Evolutionary conservation across 2,113 vertebrate species (phyloP), one percentile per base, ranked within the genome.

Genomic region (Toxostoma redivivum): DNA sequence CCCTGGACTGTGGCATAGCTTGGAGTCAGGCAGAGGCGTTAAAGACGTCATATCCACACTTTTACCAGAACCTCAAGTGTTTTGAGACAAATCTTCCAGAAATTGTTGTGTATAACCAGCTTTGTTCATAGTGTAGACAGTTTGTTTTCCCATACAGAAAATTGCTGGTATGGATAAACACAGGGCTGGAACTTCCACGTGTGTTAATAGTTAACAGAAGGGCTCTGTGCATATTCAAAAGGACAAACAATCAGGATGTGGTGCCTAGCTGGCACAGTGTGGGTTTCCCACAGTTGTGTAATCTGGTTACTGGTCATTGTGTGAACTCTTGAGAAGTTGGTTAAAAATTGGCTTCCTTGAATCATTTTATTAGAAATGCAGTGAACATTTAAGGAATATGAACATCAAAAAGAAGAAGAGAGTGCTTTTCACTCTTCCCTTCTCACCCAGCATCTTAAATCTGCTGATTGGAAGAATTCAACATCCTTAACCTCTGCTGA

Each of bases 121-220:
- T 71, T 53, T 77, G 66, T 64, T 93, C 40, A 3, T 11, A 15
- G 28, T n/a, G 28, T 23, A 61, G 28, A 10, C 15, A 19, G 11
- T 37, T 81, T 82, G 58, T 92, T 92, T 79, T 87, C 84, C 74
- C 57, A 22, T 57, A 35, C 6, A 42, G 81, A 81, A 89, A 69
- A 67, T n/a, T 69, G 64, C 50, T 79, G 37, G 25, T 73, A 2
- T 66, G 84, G 58, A 19, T 80, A 91, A 77, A 38, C 33, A 50
- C 50, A 40, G 78, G 62, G 11, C 23, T 80, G 81, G 78, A 76
- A 64, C 71, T 77, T 86, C 62, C 45, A 17, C 8, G 51, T 62
- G 74, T 58, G 87, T 95, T 95, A 94, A 95, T 91, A 73, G 95
- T 95, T 95, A 95, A 95, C 95, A 90, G 58, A 71, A 91, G 76